Base-by-base conservation (phyloP, 2,113 vertebrate species). In the Coregonus clupeaformis region DNA sequence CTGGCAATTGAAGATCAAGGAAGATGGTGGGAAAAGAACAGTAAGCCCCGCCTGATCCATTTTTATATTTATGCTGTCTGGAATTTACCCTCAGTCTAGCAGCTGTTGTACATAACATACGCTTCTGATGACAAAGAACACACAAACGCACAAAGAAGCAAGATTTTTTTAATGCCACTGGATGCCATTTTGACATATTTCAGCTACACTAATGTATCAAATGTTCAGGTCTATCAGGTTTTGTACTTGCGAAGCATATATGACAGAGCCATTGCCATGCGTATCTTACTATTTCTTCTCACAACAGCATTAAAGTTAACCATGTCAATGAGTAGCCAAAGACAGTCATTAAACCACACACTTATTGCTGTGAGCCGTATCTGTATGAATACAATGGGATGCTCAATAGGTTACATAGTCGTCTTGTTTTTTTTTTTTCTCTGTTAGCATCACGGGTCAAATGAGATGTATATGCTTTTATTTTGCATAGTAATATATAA, bases 131-230 rank as follows among this genome's bases (percentile, higher is more conserved):
- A 79, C 29, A 63, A 13, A 5, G 25, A 27, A 71, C 62, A 84
- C n/a, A n/a, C n/a, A n/a, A n/a, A n/a, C n/a, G n/a, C 65, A 77
- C 24, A 71, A 32, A 59, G 49, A 30, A 25, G 25, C 57, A 42
- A 42, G 0, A 70, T 76, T 47, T 73, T 65, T 73, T 68, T 4
- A 67, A 60, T 42, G 36, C 9, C 36, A 42, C 36, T 42, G 36
- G 9, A 76, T 77, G 69, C 74, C 79, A 81, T 77, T 71, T 81
- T 77, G 68, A 81, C 29, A 73, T 57, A 64, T 49, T 6, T 9
- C 18, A 30, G 27, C n/a, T 63, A 49, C 29, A 11, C 55, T 71
- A 66, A 1, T 12, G 36, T 72, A 20, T 55, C 65, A 57, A 18
- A 60, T 7, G 7, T 47, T n/a, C 29, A 24, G 65, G 27, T 12